phyloP scores from a whole-genome alignment of 2,888 invertebrate species.

The Latrodectus hesperus region DNA sequence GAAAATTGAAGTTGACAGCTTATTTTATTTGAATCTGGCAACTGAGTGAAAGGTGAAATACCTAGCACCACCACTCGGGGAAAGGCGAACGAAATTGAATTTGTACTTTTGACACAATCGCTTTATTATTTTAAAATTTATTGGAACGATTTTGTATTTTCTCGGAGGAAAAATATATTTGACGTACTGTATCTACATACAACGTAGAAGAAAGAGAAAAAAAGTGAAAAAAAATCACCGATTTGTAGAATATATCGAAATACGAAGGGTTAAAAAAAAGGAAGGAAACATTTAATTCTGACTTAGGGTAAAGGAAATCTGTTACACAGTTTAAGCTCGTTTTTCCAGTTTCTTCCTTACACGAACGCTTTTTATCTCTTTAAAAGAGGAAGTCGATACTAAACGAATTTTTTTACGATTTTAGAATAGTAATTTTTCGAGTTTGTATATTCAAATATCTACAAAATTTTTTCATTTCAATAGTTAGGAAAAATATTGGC shows the following conservation, averaged over 20 bases:
- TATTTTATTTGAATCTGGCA: slow-evolving; percentile 64
- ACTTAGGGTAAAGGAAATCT: neutral
- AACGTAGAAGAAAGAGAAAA: neutral
- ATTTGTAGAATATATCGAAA: slow-evolving; percentile 3
- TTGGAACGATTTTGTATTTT: slow-evolving; percentile 50
- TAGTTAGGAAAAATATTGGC: too few species aligned
- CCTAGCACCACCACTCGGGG: slow-evolving; percentile 25
- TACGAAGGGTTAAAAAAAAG: neutral
- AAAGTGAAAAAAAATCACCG: neutral
- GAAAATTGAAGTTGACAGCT: slow-evolving; percentile 56
- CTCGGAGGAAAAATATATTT: slow-evolving; percentile 45
- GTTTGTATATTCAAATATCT: too few species aligned
- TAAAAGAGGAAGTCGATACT: too few species aligned
- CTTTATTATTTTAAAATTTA: slow-evolving; percentile 66
- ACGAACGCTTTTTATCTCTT: neutral
- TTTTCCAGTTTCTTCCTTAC: neutral
- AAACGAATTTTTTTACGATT: too few species aligned
- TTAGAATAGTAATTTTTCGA: too few species aligned
- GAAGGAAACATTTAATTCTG: slow-evolving; percentile 27
- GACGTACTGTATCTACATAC: slow-evolving; percentile 33
- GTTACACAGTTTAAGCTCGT: neutral
- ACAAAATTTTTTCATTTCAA: too few species aligned
- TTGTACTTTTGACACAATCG: slow-evolving; percentile 64
- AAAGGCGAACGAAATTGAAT: slow-evolving; percentile 56
- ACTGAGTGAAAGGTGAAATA: slow-evolving; percentile 65